A percentile compares a stretch with the other conserved stretches of the same genome.
Conservation (phyloP, 2,113 vertebrate genomes). For the Triplophysa tibetana region DNA sequence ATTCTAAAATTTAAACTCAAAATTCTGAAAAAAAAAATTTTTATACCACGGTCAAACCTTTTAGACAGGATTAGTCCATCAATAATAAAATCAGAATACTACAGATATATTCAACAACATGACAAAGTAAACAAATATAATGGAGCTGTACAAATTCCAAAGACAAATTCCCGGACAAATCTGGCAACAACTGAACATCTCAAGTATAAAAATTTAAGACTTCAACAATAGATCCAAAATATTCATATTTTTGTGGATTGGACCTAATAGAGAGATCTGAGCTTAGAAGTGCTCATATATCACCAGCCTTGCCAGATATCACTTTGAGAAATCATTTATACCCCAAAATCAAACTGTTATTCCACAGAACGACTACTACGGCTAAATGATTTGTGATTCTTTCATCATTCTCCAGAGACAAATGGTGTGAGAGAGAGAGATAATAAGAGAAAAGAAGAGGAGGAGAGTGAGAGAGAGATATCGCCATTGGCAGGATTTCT, state of each 20-base stretch:
- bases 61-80: background rate
- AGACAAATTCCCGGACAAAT: background rate
- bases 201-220: background rate
- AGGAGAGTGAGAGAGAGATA: conserved; percentile 1
- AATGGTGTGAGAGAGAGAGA: conserved; percentile 26
- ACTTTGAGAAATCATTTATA: conserved; percentile 18
- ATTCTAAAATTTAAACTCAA: background rate
- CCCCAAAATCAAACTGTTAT: conserved; percentile 30
- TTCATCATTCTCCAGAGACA: conserved; percentile 37
- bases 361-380: conserved; percentile 1
- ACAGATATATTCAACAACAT: background rate
- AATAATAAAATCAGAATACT: background rate
- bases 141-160: background rate
- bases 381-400: conserved; percentile 32
- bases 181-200: background rate
- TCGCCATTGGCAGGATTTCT: conserved; percentile 35
- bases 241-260: conserved; percentile 7
- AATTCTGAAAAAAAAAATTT: background rate
- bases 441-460: background rate
- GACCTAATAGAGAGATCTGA: conserved; percentile 31
- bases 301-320: conserved; percentile 13
- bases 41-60: background rate
- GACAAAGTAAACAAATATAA: background rate
- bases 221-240: background rate
- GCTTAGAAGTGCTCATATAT: conserved; percentile 23